These are phyloP conservation scores for Pseudolaguvia tuberculata DNA, from an alignment of 2,113 vertebrate species.

Conservation along the genomic window DNA sequence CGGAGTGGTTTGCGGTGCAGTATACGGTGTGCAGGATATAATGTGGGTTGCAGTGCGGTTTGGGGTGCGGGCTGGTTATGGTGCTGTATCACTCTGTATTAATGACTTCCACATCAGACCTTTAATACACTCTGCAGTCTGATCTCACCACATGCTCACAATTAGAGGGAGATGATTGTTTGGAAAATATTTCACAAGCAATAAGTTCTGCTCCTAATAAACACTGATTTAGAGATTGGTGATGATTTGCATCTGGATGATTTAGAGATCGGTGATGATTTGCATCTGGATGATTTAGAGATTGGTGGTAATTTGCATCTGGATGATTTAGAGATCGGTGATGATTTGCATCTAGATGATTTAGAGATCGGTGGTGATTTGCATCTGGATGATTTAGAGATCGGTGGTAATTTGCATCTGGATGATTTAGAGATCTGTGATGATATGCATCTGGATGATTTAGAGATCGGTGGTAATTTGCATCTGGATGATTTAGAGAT, in stretches of 20 bases:
- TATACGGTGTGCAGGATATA: no score
- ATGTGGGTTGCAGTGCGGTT: no score
- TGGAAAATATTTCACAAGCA: conserved; percentile 44
- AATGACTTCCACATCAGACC: not conserved
- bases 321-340: not conserved
- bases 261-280: not conserved
- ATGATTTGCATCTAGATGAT: not conserved
- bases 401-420: no score
- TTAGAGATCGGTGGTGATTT: no score
- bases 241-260: not conserved
- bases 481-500: no score
- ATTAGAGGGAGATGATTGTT: conserved; percentile 41
- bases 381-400: no score
- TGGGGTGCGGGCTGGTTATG: no score
- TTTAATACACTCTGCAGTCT: not conserved
- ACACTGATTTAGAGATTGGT: not conserved
- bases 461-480: no score
- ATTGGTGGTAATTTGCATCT: not conserved
- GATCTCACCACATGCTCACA: not conserved
- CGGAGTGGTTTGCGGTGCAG: no score
- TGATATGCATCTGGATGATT: no score
- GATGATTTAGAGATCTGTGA: no score
- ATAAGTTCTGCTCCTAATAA: conserved; percentile 21
- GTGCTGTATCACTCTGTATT: not conserved
- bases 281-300: not conserved